Base-by-base conservation (phyloP, 2,113 vertebrate species). In the Cranoglanis bouderius region DNA sequence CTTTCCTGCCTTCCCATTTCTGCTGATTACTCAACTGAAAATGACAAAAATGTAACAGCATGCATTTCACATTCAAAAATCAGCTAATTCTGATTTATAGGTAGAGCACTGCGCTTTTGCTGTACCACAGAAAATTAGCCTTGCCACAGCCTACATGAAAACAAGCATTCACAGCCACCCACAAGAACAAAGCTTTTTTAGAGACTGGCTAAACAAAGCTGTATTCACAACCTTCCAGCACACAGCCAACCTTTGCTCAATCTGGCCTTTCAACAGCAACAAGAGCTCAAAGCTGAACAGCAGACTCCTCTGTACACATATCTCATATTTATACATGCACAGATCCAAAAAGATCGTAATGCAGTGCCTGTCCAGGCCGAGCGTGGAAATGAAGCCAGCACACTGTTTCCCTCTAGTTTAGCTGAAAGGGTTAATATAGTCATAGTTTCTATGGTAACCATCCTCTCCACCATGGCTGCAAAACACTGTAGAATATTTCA, bases 161-260 rank as follows among this genome's bases (percentile, higher is more conserved):
- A 89, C 59, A 29, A 85, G 92, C 90, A 94, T 94, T 96, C 94
- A 95, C n/a, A 67, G 89, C 90, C 90, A 87, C 90, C 90, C 90
- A 89, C 90, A 93, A 91, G 89, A 94, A 94, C 92, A 94, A 92
- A 90, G 65, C 85, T 89, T 89, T 90, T 88, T 72, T 86, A 92
- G 88, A 87, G 87, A 88, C 89, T 90, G 77, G 85, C 89, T 26
- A 85, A 91, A 94, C 93, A 95, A 94, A 92, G 92, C 89, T 80
- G 92, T 86, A 95, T 95, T 96, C 92, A 95, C 94, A 93, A 92
- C 90, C 90, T 82, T n/a, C 16, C 90, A 91, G 89, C 92, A 77
- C 88, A 90, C 72, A 92, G 92, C 91, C 94, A 93, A 92, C 82
- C 91, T 92, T 83, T 90, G 59, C 89, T 92, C 85, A 94, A 93